Percentiles rank a stretch among this genome's conserved stretches.
Evolutionary conservation across 2,888 invertebrate genomes (phyloP).

Genomic region (Plusia festucae): DNA sequence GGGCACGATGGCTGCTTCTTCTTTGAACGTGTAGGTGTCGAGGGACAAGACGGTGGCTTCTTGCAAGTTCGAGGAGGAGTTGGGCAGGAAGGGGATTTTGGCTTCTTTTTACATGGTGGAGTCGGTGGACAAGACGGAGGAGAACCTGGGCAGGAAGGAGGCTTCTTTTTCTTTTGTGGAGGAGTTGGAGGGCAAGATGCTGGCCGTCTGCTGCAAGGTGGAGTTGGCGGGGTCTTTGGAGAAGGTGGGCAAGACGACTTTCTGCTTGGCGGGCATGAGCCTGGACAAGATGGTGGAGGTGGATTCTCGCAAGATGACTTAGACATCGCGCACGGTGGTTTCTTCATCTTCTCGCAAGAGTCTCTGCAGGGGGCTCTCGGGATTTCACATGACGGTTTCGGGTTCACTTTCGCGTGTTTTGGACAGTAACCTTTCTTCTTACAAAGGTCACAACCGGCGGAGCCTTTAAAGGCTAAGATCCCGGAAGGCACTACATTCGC

Average conservation of each 20-base stretch:
- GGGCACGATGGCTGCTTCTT: conserved; percentile 6
- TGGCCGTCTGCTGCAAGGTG: background rate
- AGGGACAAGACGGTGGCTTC: background rate
- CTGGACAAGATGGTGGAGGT: background rate
- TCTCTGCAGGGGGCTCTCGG: conserved; percentile 58
- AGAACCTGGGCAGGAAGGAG: background rate
- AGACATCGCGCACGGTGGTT: conserved; percentile 52
- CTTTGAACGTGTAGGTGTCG: conserved; percentile 1
- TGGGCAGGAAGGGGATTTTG: background rate
- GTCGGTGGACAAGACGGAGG: background rate
- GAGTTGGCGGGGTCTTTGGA: too few species aligned
- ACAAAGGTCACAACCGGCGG: conserved; percentile 56
- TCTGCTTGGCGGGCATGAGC: background rate
- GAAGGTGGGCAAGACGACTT: background rate
- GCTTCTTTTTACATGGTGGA: background rate
- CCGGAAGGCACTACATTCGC: conserved; percentile 52
- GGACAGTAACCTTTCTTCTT: conserved; percentile 42
- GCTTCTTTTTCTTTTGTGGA: background rate
- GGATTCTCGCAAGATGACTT: conserved; percentile 32
- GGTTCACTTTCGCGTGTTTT: conserved; percentile 59
- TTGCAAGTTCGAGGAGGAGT: background rate
- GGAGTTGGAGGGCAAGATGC: background rate
- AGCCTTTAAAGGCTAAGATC: conserved; percentile 64
- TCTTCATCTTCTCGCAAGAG: conserved; percentile 50
- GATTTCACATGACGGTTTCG: conserved; percentile 54